Conservation (phyloP, 2,888 invertebrate species). For the Dolichopus griseipennis region DNA sequence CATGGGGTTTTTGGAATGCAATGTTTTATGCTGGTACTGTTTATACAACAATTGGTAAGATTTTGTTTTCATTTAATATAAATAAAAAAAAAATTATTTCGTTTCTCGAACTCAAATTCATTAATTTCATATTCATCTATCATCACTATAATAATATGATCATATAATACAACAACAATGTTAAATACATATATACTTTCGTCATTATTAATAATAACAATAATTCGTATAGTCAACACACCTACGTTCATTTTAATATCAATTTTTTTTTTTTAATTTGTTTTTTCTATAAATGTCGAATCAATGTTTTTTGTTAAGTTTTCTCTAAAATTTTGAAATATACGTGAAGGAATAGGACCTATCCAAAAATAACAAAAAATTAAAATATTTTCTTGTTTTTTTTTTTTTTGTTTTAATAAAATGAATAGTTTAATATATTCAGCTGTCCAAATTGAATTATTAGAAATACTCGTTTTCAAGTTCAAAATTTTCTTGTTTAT, state of each 20-base stretch:
- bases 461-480: no score
- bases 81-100: not conserved
- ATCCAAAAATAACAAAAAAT: not conserved
- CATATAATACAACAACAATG: not conserved
- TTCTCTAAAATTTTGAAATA: not conserved
- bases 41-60: slow-evolving; percentile 80
- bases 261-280: no score
- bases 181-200: not conserved
- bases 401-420: no score
- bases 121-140: not conserved
- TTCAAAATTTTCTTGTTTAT: no score
- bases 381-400: no score
- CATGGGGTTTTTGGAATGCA: slow-evolving; percentile 78
- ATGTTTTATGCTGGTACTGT: slow-evolving; percentile 82
- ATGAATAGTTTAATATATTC: no score
- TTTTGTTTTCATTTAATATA: not conserved
- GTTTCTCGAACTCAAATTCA: no score
- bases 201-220: not conserved
- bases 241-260: not conserved
- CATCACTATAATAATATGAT: not conserved
- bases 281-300: no score
- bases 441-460: no score
- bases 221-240: not conserved
- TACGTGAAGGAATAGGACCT: not conserved
- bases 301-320: not conserved